Base-by-base conservation (phyloP, 1,140 invertebrate species). In the Brachionus angularis region DNA sequence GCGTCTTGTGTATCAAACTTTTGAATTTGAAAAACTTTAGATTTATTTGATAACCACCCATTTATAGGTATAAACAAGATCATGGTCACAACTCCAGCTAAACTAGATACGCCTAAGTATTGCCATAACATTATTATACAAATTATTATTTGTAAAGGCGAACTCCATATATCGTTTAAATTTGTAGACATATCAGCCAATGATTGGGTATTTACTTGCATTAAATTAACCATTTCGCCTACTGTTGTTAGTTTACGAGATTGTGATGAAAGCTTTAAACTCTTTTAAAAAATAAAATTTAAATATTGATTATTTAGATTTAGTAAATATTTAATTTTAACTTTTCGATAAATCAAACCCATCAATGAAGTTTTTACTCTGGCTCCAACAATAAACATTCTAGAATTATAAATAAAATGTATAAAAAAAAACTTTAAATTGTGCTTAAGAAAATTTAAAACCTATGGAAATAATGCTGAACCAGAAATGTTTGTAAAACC, bases 131-230 rank as follows among this genome's bases (percentile, higher is more conserved):
- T 93, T 76, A 89, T 93, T 10, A 96, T 79, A 0, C 91, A 88
- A 12, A 96, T 77, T 5, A 82, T 83, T 74, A 97, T 96, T 84
- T 96, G 92, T 4, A 96, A 80, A 0, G 93, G 94, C 1, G 91
- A 92, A 0, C 93, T 96, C 94, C 94, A 98, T 74, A 97, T 86
- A 87, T 93, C 93, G 79, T 96, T 95, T 62, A 97, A 83, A 77
- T 94, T 96, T 0, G 81, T 82, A 72, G 79, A 83, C 52, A 84
- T 75, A 71, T 85, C 84, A 73, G 79, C 78, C 73, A 83, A 81
- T n/a, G 78, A 74, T 74, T 85, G 82, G 5, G 83, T 81, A 78
- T 86, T 85, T 8, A 84, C 83, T 1, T 85, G 79, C 83, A 86
- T 85, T 50, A 86, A 73, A 73, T 86, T 86, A 0, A 85, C 83